Percentiles rank a stretch among this genome's conserved stretches.
Evolutionary conservation across 1,140 invertebrate genomes (phyloP).

Genomic region (Hycleus cichorii): DNA sequence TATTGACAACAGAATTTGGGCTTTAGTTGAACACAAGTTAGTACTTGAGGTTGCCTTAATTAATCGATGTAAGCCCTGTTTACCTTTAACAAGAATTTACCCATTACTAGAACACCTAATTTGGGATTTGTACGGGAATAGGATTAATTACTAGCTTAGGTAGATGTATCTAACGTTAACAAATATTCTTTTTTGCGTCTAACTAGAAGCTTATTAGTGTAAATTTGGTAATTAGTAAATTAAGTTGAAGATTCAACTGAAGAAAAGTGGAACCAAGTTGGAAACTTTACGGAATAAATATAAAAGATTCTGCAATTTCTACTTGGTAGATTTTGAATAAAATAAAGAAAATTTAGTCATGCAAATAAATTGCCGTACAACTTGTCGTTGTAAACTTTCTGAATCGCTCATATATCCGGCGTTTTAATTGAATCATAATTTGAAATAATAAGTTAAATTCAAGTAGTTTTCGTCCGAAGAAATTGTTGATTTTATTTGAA

Average conservation of each 20-base stretch:
- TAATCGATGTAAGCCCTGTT: conserved; percentile 14
- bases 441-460: no score
- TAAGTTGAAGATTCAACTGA: no score
- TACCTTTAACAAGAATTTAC: conserved; percentile 16
- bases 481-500: no score
- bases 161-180: no score
- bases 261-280: background rate
- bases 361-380: conserved; percentile 12
- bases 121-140: conserved; percentile 11
- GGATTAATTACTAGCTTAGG: conserved; percentile 11
- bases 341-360: conserved; percentile 10
- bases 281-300: conserved; percentile 3
- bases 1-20: background rate
- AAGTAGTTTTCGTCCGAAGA: no score
- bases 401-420: background rate
- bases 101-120: conserved; percentile 13
- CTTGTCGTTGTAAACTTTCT: conserved; percentile 9
- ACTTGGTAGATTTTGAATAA: background rate
- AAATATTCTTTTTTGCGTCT: background rate
- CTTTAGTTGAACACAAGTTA: background rate
- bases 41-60: conserved; percentile 3
- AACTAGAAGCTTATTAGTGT: no score
- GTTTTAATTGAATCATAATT: conserved; percentile 5
- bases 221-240: no score
- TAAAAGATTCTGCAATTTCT: background rate